Percentiles rank a stretch among this genome's conserved stretches.
Evolutionary conservation across 2,888 invertebrate species (phyloP).

Genomic region (Acholoe squamosa): DNA sequence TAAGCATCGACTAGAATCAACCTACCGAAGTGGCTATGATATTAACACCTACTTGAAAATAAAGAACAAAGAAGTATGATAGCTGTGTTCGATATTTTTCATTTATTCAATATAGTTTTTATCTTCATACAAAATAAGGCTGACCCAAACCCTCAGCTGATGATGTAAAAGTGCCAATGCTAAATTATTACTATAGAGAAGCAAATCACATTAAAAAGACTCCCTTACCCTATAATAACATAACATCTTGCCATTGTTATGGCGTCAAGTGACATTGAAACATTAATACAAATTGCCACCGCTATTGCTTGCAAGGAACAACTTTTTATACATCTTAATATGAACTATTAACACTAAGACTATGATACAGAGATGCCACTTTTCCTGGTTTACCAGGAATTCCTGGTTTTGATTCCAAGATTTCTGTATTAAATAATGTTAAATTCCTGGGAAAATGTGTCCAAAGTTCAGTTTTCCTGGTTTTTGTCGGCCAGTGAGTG

Average conservation of each 20-base stretch:
- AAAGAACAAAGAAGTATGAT: no score
- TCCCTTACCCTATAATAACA: constrained; percentile 1
- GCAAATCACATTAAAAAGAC: neutral
- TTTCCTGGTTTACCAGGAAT: no score
- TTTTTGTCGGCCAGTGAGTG: no score
- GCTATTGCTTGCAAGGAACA: neutral
- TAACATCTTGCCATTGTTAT: neutral
- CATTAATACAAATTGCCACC: neutral
- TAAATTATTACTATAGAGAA: neutral
- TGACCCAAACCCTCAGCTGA: neutral
- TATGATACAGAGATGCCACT: neutral
- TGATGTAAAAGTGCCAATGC: neutral
- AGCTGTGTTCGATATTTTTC: neutral
- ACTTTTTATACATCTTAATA: neutral
- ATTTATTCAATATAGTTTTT: constrained; percentile 15
- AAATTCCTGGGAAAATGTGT: no score
- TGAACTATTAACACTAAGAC: neutral
- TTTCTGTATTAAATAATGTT: no score
- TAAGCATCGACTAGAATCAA: no score
- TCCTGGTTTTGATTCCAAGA: no score
- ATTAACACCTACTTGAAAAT: no score
- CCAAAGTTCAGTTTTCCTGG: no score
- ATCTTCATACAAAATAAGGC: constrained; percentile 46
- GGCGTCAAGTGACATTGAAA: neutral
- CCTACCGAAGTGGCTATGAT: no score